phyloP scores from a whole-genome alignment of 2,888 invertebrate species.

The Chesias legatella region DNA sequence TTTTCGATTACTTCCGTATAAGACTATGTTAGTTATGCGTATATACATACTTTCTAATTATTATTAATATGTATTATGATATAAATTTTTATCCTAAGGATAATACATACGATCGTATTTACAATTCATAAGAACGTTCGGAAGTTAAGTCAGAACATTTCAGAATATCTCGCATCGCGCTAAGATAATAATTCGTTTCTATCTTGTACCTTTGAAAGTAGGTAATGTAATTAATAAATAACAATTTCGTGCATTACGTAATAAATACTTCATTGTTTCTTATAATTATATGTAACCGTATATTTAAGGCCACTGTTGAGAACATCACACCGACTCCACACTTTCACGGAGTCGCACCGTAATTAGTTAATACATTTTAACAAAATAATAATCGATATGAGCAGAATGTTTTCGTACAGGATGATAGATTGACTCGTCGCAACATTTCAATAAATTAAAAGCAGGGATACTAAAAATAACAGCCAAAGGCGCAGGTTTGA shows the following conservation, averaged over 20 bases:
- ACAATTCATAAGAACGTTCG: constrained; percentile 73
- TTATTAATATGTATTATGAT: constrained; percentile 77
- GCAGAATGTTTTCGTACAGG: constrained; percentile 62
- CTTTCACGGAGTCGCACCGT: constrained; percentile 64
- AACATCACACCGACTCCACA: constrained; percentile 57
- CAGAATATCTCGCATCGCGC: constrained; percentile 77
- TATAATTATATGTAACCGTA: constrained; percentile 76
- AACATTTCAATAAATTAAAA: constrained; percentile 74
- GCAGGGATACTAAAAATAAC: constrained; percentile 74
- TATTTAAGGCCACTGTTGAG: constrained; percentile 75
- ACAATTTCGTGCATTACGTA: constrained; percentile 79
- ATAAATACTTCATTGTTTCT: constrained; percentile 79
- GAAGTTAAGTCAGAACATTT: constrained; percentile 74
- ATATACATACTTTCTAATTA: constrained; percentile 78
- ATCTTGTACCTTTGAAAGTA: constrained; percentile 78
- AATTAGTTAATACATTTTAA: constrained; percentile 76
- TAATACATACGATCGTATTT: constrained; percentile 70
- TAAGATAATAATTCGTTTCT: constrained; percentile 77
- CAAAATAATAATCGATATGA: constrained; percentile 60
- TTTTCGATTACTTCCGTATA: constrained; percentile 76
- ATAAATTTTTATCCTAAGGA: constrained; percentile 80
- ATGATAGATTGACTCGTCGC: constrained; percentile 60
- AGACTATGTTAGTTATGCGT: constrained; percentile 77
- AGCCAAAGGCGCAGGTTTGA: constrained; percentile 77
- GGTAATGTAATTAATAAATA: constrained; percentile 79